Conservation (phyloP, 2,113 vertebrate species). For the Myotis davidii region DNA sequence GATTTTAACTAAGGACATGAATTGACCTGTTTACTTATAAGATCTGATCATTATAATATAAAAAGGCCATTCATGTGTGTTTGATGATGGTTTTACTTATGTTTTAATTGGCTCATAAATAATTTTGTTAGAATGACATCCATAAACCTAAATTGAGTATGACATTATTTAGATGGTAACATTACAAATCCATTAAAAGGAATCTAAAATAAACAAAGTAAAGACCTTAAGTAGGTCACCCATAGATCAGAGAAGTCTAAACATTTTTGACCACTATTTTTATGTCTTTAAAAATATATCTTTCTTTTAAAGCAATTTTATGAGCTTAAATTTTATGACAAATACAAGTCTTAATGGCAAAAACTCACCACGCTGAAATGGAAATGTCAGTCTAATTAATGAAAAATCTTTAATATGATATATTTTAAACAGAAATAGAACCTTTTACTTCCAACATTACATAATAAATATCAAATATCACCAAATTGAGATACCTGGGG, state of each 20-base stretch:
- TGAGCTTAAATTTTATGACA: conserved; percentile 29
- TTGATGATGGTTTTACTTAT: conserved; percentile 48
- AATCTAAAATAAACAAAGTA: conserved; percentile 56
- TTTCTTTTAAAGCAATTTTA: conserved; percentile 48
- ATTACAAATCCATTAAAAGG: conserved; percentile 46
- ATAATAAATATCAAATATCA: conserved; percentile 13
- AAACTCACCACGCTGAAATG: neutral
- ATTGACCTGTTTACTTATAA: neutral
- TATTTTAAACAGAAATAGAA: conserved; percentile 42
- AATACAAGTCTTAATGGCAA: conserved; percentile 26
- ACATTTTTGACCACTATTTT: conserved; percentile 51
- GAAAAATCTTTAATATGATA: neutral
- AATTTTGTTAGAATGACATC: conserved; percentile 44
- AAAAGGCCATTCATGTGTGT: neutral
- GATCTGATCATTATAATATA: neutral
- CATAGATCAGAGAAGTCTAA: conserved; percentile 34
- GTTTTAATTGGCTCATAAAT: conserved; percentile 31
- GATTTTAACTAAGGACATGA: conserved; percentile 22
- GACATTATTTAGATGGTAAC: conserved; percentile 50
- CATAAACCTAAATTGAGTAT: conserved; percentile 37
- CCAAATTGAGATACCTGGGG: neutral
- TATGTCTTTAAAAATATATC: conserved; percentile 55
- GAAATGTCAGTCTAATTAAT: neutral
- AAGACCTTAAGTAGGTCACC: neutral
- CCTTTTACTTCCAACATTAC: neutral